Evolutionary conservation across 2,888 invertebrate genomes (phyloP), one percentile per base, ranked within the genome.

Genomic region (Drosophila parthenogenetica): DNA sequence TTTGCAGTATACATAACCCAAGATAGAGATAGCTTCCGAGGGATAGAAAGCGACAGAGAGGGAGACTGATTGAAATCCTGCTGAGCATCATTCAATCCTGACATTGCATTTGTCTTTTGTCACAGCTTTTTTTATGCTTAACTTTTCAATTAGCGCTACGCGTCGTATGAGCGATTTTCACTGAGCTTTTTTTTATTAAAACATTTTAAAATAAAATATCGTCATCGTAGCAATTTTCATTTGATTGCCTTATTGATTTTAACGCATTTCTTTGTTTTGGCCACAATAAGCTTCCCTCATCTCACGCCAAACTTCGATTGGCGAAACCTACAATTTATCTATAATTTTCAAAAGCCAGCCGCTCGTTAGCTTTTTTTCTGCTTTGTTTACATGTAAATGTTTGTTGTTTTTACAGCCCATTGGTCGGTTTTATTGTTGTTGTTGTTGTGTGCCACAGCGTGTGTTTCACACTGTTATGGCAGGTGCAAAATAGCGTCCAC

Each of bases 331-430:
- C 16, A 69, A 81, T 73, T 69, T 84, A 83, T 84, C 75, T 74
- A 67, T 53, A 81, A 74, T 72, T 81, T 81, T 73, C 70, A 49
- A 50, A 17, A 37, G 35, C 43, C 43, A 68, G 66, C 58, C 53
- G 68, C 68, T 53, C 68, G 48, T 37, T 49, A 49, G n/a, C 48
- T 46, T 59, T 40, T 51, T 5, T 43, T 10, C 29, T n/a, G 16
- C 7, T 49, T 55, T 68, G 19, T 58, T 59, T 67, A 49, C 66
- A 48, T 66, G 66, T 64, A 74, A 69, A 63, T 81, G 50, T 67
- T 77, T 86, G 81, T 81, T 81, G 79, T 87, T 84, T 81, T 87
- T 87, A 84, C 81, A 82, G 54, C 14, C 46, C 42, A 37, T 43
- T 32, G 29, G 32, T 53, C 25, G 29, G 42, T 14, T 8, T 10